Evolutionary conservation across 2,797 vertebrate genomes (phyloP).

Genomic region (Platalea minor): DNA sequence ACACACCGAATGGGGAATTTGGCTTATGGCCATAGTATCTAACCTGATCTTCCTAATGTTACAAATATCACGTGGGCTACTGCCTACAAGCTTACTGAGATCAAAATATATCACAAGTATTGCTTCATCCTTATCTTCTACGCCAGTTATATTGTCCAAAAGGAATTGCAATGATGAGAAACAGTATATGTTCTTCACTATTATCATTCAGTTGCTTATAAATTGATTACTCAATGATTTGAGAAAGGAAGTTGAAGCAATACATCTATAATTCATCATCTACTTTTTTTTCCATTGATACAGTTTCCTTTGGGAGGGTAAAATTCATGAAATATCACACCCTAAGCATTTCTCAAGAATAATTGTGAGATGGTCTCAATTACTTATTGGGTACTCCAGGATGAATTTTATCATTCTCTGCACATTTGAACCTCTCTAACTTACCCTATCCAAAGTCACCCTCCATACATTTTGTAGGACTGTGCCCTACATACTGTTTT

Average conservation of each 20-base stretch:
- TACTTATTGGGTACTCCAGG: not conserved
- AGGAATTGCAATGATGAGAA: not conserved
- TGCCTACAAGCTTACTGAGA: not conserved
- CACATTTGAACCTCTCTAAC: not conserved
- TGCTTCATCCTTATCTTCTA: not conserved
- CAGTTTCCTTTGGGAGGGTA: not conserved
- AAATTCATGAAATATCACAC: not conserved
- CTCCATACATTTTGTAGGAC: not conserved
- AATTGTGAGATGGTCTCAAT: not conserved
- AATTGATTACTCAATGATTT: not conserved
- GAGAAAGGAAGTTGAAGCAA: not conserved
- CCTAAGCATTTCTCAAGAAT: not conserved
- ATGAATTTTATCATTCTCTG: not conserved
- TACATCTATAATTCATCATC: not conserved
- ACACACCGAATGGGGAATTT: not conserved
- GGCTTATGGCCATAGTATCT: not conserved
- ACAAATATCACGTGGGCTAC: not conserved
- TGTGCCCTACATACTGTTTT: not conserved
- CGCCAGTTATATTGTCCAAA: not conserved
- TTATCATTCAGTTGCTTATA: not conserved
- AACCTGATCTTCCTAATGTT: not conserved
- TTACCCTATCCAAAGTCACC: not conserved
- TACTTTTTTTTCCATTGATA: not conserved
- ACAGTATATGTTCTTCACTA: not conserved
- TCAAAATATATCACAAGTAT: not conserved